Evolutionary conservation across 2,113 vertebrate species (phyloP).

Genomic region (Coptodon rendalli): DNA sequence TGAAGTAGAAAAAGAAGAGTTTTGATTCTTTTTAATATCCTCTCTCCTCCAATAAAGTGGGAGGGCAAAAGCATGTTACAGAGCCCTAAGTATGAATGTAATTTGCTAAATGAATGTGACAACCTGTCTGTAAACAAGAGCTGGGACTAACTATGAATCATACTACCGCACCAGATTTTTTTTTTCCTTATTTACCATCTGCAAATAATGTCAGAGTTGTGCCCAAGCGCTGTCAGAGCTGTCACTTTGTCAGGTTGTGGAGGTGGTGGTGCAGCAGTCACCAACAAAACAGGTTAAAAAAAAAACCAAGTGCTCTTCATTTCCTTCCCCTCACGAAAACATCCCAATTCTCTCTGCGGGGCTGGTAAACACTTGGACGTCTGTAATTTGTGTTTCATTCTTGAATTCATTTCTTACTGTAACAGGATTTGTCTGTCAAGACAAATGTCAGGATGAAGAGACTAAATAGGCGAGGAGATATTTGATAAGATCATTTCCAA

Average conservation of each 20-base stretch:
- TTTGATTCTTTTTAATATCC: slow-evolving; percentile 5
- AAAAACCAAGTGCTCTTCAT: slow-evolving; percentile 14
- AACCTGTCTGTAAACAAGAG: slow-evolving; percentile 57
- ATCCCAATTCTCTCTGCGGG: background rate
- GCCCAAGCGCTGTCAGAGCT: slow-evolving; percentile 31
- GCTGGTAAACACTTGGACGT: background rate
- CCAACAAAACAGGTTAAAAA: slow-evolving; percentile 47
- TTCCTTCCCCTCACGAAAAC: slow-evolving; percentile 13
- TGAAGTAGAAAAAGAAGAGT: background rate
- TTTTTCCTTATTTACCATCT: slow-evolving; percentile 38
- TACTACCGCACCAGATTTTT: slow-evolving; percentile 31
- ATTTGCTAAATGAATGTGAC: slow-evolving; percentile 64
- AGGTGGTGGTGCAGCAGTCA: slow-evolving; percentile 38
- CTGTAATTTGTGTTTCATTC: slow-evolving; percentile 25
- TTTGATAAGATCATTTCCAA: slow-evolving; percentile 20
- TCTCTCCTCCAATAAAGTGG: slow-evolving; percentile 4
- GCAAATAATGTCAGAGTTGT: slow-evolving; percentile 56
- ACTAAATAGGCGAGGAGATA: background rate
- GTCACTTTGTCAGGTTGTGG: slow-evolving; percentile 58
- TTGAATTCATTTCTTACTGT: slow-evolving; percentile 10
- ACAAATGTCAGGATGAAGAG: slow-evolving; percentile 31
- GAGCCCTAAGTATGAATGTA: slow-evolving; percentile 6
- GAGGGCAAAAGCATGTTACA: slow-evolving; percentile 17
- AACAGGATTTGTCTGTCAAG: slow-evolving; percentile 28
- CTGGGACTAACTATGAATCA: slow-evolving; percentile 54